phyloP scores from a whole-genome alignment of 2,113 vertebrate species.

The Enhydra lutris region DNA sequence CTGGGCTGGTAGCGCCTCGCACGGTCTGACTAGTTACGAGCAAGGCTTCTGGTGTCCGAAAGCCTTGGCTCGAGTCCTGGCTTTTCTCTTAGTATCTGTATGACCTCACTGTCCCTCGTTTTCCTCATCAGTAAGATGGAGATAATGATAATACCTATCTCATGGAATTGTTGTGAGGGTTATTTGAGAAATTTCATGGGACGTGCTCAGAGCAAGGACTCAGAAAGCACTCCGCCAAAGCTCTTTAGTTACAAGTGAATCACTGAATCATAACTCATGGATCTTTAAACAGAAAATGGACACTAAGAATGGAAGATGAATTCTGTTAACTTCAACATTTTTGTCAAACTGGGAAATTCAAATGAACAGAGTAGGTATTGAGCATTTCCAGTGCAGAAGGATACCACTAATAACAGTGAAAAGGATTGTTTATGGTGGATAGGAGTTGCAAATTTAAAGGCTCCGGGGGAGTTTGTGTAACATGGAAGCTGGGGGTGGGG shows the following conservation, averaged over 20 bases:
- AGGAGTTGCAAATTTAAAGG: neutral
- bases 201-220: neutral
- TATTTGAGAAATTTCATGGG: neutral
- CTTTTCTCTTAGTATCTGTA: neutral
- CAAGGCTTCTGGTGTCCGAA: neutral
- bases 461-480: rapidly evolving
- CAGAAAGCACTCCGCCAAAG: neutral
- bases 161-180: neutral
- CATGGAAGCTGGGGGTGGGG: neutral
- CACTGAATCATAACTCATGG: neutral
- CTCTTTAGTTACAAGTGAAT: constrained; percentile 12
- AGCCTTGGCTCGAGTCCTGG: neutral
- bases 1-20: neutral
- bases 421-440: neutral
- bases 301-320: neutral
- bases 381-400: neutral
- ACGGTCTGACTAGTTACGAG: neutral
- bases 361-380: neutral
- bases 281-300: constrained; percentile 23
- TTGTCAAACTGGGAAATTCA: constrained; percentile 22
- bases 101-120: neutral
- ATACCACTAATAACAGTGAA: neutral
- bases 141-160: neutral
- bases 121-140: neutral
- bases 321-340: neutral